These are phyloP conservation scores for Diplazon laetatorius DNA, from an alignment of 2,888 invertebrate species.

Conservation along the genomic window DNA sequence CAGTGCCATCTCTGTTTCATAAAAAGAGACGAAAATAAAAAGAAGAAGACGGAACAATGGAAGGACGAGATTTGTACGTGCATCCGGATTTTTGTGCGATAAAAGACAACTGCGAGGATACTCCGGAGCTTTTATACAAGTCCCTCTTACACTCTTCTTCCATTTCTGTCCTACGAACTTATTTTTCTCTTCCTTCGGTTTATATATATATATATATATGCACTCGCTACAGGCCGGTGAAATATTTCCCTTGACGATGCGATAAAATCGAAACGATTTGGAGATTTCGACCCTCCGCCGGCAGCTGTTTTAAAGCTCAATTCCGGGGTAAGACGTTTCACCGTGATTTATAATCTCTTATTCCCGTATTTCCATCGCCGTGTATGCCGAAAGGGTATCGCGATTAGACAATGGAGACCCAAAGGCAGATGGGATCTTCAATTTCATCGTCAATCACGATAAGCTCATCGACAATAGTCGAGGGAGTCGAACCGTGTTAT, in stretches of 20 bases:
- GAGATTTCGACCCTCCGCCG: slow-evolving; percentile 33
- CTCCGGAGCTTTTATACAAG: slow-evolving; percentile 40
- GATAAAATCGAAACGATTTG: slow-evolving; percentile 54
- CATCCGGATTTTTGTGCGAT: slow-evolving; percentile 49
- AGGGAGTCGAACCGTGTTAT: neutral
- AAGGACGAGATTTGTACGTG: slow-evolving; percentile 60
- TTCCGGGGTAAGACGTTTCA: slow-evolving; percentile 1
- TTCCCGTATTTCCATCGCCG: neutral
- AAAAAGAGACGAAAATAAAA: slow-evolving; percentile 36
- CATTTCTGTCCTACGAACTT: slow-evolving; percentile 9
- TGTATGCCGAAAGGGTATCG: neutral
- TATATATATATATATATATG: too few relatives aligned
- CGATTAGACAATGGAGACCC: neutral
- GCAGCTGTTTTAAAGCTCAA: slow-evolving; percentile 41
- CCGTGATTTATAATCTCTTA: slow-evolving; percentile 39
- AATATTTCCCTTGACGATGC: slow-evolving; percentile 43
- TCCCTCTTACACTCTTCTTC: slow-evolving; percentile 36
- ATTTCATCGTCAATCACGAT: neutral
- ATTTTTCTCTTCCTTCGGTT: neutral
- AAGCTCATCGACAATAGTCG: slow-evolving; percentile 10
- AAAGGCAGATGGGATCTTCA: slow-evolving; percentile 16
- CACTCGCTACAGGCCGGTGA: slow-evolving; percentile 21
- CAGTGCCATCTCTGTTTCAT: neutral
- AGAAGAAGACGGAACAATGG: slow-evolving; percentile 37
- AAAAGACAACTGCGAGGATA: slow-evolving; percentile 54